Evolutionary conservation across 2,888 invertebrate genomes (phyloP), one percentile per base, ranked within the genome.

Genomic region (Bruchidius siliquastri): DNA sequence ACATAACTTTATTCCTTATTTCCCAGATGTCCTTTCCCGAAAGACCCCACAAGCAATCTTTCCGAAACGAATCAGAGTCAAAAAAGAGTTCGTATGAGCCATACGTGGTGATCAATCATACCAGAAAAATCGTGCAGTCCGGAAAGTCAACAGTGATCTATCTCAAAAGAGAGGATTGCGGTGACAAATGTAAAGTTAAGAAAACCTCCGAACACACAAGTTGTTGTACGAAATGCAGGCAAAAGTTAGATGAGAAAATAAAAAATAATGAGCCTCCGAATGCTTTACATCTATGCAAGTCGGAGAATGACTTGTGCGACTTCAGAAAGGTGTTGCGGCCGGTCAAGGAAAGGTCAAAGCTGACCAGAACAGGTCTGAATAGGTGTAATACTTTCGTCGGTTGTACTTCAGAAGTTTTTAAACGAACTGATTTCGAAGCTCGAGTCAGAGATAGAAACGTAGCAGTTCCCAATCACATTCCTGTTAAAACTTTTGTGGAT

Each of bases 401-500:
- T 71, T 74, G 73, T 69, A 74, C 77, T 22, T 72, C 67, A 21
- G 72, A 75, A 22, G 67, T 71, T 73, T 30, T 70, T 13, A 76
- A 78, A 72, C 76, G 71, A 22, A 69, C 73, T 22, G 76, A 78
- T 22, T 77, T 76, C 68, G 77, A 76, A 71, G 71, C 74, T 71
- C 72, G 74, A 67, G 71, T 74, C 68, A 73, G 72, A 67, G 69
- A 74, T 32, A 73, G 73, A 69, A 79, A 74, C 67, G 76, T 77
- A n/a, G 75, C 69, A 4, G 76, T 76, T 68, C 80, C 81, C 21
- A 78, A 76, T 74, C 79, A 80, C 75, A 78, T 81, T 13, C 81
- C 83, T 10, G 83, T 83, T 30, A 82, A 81, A 76, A 81, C 78
- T 72, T 81, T 80, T 74, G 79, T 83, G 30, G 78, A 80, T 76